These are phyloP conservation scores for Pachycephala philippinensis DNA, from an alignment of 2,113 vertebrate genomes.

Conservation along the genomic window DNA sequence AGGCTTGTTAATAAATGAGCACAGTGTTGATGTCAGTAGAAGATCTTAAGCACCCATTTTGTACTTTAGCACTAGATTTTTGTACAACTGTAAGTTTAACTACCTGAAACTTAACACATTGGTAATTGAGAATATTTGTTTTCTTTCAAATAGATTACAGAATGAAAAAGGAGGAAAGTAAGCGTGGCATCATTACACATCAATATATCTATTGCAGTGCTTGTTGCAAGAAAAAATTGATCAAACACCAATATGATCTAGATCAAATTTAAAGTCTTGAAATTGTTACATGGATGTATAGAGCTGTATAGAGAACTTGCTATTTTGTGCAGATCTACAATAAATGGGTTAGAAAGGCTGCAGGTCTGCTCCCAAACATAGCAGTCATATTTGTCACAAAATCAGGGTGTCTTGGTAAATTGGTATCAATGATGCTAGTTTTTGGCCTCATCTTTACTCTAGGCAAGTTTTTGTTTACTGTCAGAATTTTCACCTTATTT, in stretches of 20 bases:
- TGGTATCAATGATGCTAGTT: background rate
- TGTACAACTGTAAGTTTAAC: background rate
- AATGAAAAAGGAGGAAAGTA: slow-evolving; percentile 76
- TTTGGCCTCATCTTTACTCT: background rate
- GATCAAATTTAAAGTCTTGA: background rate
- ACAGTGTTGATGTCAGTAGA: background rate
- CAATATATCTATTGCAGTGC: background rate
- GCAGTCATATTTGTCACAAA: background rate
- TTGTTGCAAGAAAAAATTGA: background rate
- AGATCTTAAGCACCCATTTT: background rate
- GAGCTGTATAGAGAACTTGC: background rate
- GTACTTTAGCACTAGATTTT: background rate
- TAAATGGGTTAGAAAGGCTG: background rate
- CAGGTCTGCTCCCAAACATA: background rate
- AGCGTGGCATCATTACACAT: slow-evolving; percentile 72
- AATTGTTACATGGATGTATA: background rate
- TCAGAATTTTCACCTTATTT: background rate
- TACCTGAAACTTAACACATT: background rate
- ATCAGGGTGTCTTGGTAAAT: background rate
- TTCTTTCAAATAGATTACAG: slow-evolving; percentile 51
- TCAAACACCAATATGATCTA: background rate
- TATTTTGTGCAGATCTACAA: background rate
- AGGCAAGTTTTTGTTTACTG: background rate
- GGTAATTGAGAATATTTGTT: background rate
- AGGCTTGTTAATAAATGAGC: background rate